Conservation (phyloP, 1,140 invertebrate genomes). For the Anoplophora glabripennis region DNA sequence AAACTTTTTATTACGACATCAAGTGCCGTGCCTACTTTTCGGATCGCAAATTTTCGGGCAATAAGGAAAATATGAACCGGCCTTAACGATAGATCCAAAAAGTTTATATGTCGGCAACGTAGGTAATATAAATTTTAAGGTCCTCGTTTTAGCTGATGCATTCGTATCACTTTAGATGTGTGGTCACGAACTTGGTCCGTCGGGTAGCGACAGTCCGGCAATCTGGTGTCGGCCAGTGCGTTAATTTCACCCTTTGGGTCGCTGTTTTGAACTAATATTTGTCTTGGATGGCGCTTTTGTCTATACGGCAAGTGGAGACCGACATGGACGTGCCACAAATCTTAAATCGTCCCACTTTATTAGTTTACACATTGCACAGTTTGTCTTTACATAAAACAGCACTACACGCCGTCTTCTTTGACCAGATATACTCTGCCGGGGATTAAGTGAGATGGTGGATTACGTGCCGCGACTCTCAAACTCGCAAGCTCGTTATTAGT, state of each 20-base stretch:
- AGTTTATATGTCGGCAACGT: too few relatives aligned
- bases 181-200: too few relatives aligned
- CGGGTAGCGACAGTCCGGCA: not conserved
- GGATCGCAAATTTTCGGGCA: too few relatives aligned
- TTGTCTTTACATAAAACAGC: constrained; percentile 30
- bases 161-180: too few relatives aligned
- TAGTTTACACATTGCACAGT: constrained; percentile 20
- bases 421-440: constrained; percentile 15
- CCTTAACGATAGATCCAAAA: too few relatives aligned
- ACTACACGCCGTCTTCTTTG: constrained; percentile 18
- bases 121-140: too few relatives aligned
- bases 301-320: constrained; percentile 15
- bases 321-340: constrained; percentile 31
- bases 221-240: constrained; percentile 13
- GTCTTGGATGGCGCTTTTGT: constrained; percentile 18
- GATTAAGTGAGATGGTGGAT: constrained; percentile 26
- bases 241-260: constrained; percentile 19
- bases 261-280: constrained; percentile 24
- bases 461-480: constrained; percentile 29
- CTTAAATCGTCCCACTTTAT: constrained; percentile 35
- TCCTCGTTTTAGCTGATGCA: too few relatives aligned
- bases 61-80: too few relatives aligned
- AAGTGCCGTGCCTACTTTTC: too few relatives aligned
- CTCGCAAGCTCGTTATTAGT: constrained; percentile 26
- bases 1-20: too few relatives aligned